Evolutionary conservation across 2,888 invertebrate species (phyloP), one percentile per base, ranked within the genome.

Genomic region (Campaea margaritaria): DNA sequence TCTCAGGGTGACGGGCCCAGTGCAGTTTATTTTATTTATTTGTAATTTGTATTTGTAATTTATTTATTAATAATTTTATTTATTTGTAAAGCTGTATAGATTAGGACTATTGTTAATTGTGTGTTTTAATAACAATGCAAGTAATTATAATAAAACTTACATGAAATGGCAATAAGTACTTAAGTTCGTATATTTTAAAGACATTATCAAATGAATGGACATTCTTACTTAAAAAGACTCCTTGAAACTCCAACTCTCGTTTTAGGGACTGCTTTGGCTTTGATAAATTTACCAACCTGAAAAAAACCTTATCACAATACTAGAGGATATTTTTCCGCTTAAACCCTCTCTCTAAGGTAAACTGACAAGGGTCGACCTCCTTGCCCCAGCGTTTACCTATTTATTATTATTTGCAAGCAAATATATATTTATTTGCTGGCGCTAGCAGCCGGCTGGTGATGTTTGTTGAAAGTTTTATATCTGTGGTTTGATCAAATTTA

Each of bases 401-500:
- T 42, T 16, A 42, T 16, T 42, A 42, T 42, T 42, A 16, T 42
- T 16, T 16, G 16, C 15, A 42, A 9, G 14, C 42, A 42, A 16
- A 42, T 42, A 16, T 14, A 42, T 42, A 42, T 15, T 10, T 42
- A 13, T 39, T 39, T 14, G 14, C 14, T 39, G 38, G 38, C 8
- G 39, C n/a, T 39, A 3, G 36, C 12, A 36, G 5, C 36, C 36
- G 36, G 8, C 36, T 9, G 5, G n/a, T 10, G 12, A 36, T 36
- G 36, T 36, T 36, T 36, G 36, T 36, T n/a, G 36, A 9, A 11
- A 34, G 34, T 34, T 36, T 11, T 36, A 3, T 11, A 5, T 16
- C 8, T 42, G 11, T 27, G n/a, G 5, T 31, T 31, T 31, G 31
- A 31, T 31, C 7, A 31, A 31, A 3, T 31, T 31, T 31, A 31